These are phyloP conservation scores for Sebastes kiyomatsui DNA, from an alignment of 2,797 vertebrate genomes.

Conservation along the genomic window DNA sequence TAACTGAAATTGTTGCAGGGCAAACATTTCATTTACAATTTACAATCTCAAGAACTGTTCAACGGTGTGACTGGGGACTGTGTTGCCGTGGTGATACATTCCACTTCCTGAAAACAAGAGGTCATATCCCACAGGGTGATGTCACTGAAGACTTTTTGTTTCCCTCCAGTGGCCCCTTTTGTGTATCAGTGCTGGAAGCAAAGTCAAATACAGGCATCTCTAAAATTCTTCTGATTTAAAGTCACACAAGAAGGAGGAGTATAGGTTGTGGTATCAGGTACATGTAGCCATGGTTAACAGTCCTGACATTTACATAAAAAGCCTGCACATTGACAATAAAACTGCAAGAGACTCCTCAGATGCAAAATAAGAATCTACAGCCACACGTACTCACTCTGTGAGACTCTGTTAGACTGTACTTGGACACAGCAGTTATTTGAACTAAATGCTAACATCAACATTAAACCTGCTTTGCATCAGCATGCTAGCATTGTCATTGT, in stretches of 20 bases:
- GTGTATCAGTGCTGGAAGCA: neutral
- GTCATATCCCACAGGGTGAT: slow-evolving; percentile 52
- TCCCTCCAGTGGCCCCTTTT: slow-evolving; percentile 18
- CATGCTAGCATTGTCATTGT: neutral
- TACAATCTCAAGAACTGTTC: neutral
- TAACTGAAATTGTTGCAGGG: neutral
- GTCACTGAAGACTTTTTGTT: slow-evolving; percentile 32
- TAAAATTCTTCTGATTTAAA: neutral
- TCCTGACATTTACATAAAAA: neutral
- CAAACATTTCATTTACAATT: neutral
- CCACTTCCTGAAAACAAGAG: slow-evolving; percentile 52
- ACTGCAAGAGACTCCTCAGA: neutral
- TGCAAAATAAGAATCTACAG: neutral
- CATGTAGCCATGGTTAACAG: neutral
- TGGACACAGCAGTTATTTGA: neutral
- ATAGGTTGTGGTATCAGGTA: neutral
- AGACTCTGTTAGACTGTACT: neutral
- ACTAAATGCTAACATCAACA: neutral
- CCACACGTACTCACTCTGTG: neutral
- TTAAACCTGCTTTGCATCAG: neutral
- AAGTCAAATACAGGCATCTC: neutral
- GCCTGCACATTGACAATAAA: neutral
- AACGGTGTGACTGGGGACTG: slow-evolving; percentile 3
- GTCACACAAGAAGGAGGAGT: neutral
- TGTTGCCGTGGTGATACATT: slow-evolving; percentile 50